Evolutionary conservation across 2,888 invertebrate species (phyloP), one percentile per base, ranked within the genome.

Genomic region (Slavum lentiscoides): DNA sequence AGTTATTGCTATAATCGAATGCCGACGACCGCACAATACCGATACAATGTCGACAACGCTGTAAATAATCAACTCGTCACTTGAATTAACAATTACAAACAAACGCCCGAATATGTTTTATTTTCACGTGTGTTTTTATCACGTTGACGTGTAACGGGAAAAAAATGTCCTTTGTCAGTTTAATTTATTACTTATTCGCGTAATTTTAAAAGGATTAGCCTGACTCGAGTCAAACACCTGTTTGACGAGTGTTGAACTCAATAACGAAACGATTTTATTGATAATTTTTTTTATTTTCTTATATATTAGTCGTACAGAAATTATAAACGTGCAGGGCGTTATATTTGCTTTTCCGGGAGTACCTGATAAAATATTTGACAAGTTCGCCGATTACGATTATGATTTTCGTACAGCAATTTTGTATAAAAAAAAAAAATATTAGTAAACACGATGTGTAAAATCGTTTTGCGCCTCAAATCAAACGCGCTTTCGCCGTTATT

Each of bases 391-490:
- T 2, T n/a, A 13, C 19, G 11, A 37, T 17, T 8, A 43, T n/a
- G 19, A 3, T 69, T 55, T 69, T 53, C 30, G 23, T 30, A 23
- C n/a, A n/a, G 3, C 21, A 19, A 49, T 43, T 67, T 21, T 11
- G 9, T 39, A 58, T 4, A 30, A 30, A 30, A 30, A 30, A 30
- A 70, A 58, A 55, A 69, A 69, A 30, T 53, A 70, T 69, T 69
- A 58, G 37, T 30, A 13, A 21, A 70, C 39, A 39, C n/a, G 58
- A 70, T 70, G 58, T 70, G 5, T 70, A 39, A 70, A 58, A 72
- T 9, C 58, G n/a, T 72, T 39, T 21, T 72, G 1, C 8, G 8
- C 7, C 9, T 8, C 15, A 59, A 61, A 58, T 58, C 5, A 70
- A 70, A 70, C 58, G n/a, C 70, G 58, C 30, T 30, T 58, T 70